Evolutionary conservation across 1,140 invertebrate species (phyloP).

Genomic region (Galleria mellonella): DNA sequence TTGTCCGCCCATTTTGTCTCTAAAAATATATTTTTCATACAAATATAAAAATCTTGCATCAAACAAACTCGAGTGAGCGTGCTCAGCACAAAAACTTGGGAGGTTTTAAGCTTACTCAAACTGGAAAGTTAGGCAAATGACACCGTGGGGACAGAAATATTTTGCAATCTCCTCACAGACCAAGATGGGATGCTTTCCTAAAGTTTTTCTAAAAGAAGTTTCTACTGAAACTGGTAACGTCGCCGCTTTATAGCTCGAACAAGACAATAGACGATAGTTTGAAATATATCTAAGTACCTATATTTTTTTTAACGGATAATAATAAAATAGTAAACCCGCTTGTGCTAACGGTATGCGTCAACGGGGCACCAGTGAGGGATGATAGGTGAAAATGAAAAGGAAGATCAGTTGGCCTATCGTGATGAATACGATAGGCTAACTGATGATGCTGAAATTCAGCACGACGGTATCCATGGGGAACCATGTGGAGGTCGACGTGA

Average conservation of each 20-base stretch:
- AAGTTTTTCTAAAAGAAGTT: constrained; percentile 41
- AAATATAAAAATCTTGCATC: constrained; percentile 25
- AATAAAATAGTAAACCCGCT: too few species aligned
- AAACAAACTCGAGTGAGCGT: constrained; percentile 21
- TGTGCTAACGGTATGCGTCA: too few species aligned
- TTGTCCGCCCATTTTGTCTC: neutral
- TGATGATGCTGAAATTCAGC: too few species aligned
- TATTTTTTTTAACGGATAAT: too few species aligned
- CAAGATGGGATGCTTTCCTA: constrained; percentile 31
- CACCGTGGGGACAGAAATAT: constrained; percentile 51
- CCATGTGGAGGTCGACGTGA: too few species aligned
- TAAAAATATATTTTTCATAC: constrained; percentile 12
- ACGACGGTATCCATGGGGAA: too few species aligned
- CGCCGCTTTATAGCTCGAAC: constrained; percentile 23
- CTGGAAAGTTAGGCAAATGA: constrained; percentile 53
- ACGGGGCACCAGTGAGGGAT: too few species aligned
- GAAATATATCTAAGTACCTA: constrained; percentile 18
- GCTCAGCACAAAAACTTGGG: constrained; percentile 32
- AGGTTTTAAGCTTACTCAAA: constrained; percentile 49
- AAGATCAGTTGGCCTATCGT: too few species aligned
- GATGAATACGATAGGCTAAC: too few species aligned
- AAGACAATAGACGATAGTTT: constrained; percentile 28
- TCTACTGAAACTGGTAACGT: constrained; percentile 15
- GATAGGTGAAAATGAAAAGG: too few species aligned
- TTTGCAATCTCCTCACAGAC: constrained; percentile 43